Evolutionary conservation across 1,140 invertebrate species (phyloP), one percentile per base, ranked within the genome.

Genomic region (Listronotus bonariensis): DNA sequence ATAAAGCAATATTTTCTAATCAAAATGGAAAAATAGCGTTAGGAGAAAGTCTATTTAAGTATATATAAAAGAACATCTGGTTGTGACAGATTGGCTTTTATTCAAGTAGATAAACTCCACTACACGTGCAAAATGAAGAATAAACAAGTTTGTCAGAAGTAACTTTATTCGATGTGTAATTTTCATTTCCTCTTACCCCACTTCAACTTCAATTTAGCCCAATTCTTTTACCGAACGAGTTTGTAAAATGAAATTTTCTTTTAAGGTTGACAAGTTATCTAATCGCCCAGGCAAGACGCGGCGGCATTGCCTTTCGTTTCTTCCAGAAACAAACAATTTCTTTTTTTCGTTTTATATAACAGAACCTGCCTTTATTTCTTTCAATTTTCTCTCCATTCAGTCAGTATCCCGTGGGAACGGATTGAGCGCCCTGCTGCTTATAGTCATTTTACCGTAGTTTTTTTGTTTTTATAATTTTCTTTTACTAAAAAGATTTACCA

Each of bases 211-310:
- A 77, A 77, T 77, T 77, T 70, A 67, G 68, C 58, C 68, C 75
- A 75, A 77, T 77, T 77, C 72, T 72, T 65, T 74, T 70, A 58
- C 65, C 71, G 71, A 76, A 74, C 74, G 75, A 76, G 75, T 76
- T 77, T 71, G 66, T 68, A 70, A 76, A 77, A 77, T 77, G 72
- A 77, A 77, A 77, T 77, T 77, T 74, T 74, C 74, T 60, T 69
- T 69, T 66, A 68, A 75, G 74, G 74, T 74, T 77, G 75, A 77
- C 74, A 74, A 75, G 73, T 74, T 74, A 72, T 73, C 73, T 77
- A 76, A 75, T 75, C 71, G 74, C 65, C 67, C 51, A 49, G 56
- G 53, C 20, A 26, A 61, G 61, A 57, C 43, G 58, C 57, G 10
- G 38, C 58, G 18, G 26, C 55, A 20, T 65, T 42, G 36, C 55